Evolutionary conservation across 2,113 vertebrate genomes (phyloP), one percentile per base, ranked within the genome.

Genomic region (Hippopotamus amphibius): DNA sequence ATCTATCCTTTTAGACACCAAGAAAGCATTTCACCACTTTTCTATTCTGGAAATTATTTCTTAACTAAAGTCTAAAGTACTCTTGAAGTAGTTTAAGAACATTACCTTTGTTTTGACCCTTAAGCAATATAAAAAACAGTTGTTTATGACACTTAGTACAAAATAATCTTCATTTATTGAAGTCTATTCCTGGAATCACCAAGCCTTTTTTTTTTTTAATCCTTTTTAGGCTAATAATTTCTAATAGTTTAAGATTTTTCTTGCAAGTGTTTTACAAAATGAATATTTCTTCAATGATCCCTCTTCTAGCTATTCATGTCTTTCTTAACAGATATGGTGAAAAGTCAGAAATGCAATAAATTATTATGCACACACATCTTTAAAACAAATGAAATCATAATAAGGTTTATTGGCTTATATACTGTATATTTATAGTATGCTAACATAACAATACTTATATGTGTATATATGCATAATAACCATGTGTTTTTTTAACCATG

Each of bases 21-120:
- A 74, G 16, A 79, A 86, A 83, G 22, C 17, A 92, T 89, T 86
- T 96, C 26, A 57, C 10, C 1, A 69, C 7, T 86, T 76, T 76
- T 37, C n/a, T 57, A 82, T 85, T 93, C 57, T 90, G 26, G 7
- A 89, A 95, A 87, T 93, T 48, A 96, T 94, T 91, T 94, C 43
- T 82, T 57, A 97, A 94, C 48, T 90, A 65, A 93, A 86, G 57
- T 50, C 10, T 80, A 93, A 93, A 69, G 11, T 50, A 82, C 11
- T 68, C 17, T 65, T 89, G 15, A 30, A 83, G 33, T 68, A 93
- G 30, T 89, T 93, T 94, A 93, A 85, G 59, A 93, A 69, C 28
- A 89, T 63, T 90, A 55, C 91, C 12, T 91, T 90, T 93, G 50
- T 82, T 93, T 76, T 86, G 30, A 94, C 26, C 2, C n/a, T 48